phyloP scores from a whole-genome alignment of 64 coral and sea anemone genomes.

The Acropora tenuis region DNA sequence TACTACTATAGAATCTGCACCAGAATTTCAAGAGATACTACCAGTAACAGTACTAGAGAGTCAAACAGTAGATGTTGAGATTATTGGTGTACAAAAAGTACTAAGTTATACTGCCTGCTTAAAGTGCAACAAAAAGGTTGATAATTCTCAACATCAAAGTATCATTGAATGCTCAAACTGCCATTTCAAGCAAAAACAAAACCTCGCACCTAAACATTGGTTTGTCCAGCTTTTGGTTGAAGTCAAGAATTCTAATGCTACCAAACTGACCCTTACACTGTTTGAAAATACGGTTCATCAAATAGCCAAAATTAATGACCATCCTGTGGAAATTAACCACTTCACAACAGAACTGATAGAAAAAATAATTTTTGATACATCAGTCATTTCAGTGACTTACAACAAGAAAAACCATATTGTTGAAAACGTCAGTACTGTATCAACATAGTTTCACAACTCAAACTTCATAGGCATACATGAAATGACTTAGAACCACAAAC shows the following conservation, averaged over 20 bases:
- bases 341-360: slow-evolving; percentile 1
- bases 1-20: slow-evolving; percentile 29
- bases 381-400: not conserved
- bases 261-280: not conserved
- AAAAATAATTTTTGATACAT: not conserved
- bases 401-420: not conserved
- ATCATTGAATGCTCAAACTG: slow-evolving; percentile 30
- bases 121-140: slow-evolving; percentile 58
- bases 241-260: not conserved
- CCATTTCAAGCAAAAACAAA: slow-evolving; percentile 35
- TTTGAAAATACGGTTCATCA: not conserved
- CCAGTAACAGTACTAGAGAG: slow-evolving; percentile 29
- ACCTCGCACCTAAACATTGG: slow-evolving; percentile 12
- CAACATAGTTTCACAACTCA: not conserved
- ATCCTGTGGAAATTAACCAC: not conserved
- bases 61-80: slow-evolving; percentile 34
- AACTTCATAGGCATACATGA: not conserved
- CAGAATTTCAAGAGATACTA: slow-evolving; percentile 51
- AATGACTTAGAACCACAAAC: not conserved
- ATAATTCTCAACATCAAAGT: not conserved
- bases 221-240: slow-evolving; percentile 22
- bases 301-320: not conserved
- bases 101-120: slow-evolving; percentile 39
- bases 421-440: not conserved
- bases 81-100: slow-evolving; percentile 41